Evolutionary conservation across 2,113 vertebrate genomes (phyloP).

Genomic region (Dendrocopos noguchii): DNA sequence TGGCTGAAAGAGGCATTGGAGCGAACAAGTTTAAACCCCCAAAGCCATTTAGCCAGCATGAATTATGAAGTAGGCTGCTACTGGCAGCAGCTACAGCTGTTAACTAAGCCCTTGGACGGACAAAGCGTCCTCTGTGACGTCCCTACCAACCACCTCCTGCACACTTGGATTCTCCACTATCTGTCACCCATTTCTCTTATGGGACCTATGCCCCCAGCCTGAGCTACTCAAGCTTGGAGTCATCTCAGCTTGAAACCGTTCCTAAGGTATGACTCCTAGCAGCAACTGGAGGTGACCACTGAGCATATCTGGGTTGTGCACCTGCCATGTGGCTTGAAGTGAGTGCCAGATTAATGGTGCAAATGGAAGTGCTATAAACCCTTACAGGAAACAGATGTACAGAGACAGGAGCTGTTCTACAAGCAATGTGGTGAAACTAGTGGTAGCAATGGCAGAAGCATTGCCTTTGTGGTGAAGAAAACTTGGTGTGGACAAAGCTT

Average conservation of each 20-base stretch:
- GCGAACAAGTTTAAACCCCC: background rate
- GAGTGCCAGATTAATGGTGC: background rate
- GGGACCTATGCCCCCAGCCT: background rate
- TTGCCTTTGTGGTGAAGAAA: conserved; percentile 23
- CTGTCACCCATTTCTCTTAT: background rate
- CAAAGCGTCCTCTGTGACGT: background rate
- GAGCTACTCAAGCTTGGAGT: background rate
- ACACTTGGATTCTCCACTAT: background rate
- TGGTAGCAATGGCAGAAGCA: background rate
- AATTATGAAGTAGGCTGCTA: accelerated
- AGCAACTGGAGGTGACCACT: background rate
- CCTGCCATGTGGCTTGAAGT: background rate
- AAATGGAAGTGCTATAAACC: background rate
- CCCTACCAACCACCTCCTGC: background rate
- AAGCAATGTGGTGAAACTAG: background rate
- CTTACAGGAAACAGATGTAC: background rate
- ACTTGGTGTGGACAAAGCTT: background rate
- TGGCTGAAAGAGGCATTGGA: background rate
- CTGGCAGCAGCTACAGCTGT: background rate
- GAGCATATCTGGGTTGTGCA: background rate
- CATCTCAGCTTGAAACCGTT: background rate
- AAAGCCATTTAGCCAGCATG: background rate
- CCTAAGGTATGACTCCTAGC: background rate
- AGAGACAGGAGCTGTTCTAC: background rate
- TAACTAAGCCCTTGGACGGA: background rate